Percentiles rank a stretch among this genome's conserved stretches.
These are phyloP conservation scores for Illadopsis cleaveri DNA, from an alignment of 2,113 vertebrate species.

Conservation along the genomic window DNA sequence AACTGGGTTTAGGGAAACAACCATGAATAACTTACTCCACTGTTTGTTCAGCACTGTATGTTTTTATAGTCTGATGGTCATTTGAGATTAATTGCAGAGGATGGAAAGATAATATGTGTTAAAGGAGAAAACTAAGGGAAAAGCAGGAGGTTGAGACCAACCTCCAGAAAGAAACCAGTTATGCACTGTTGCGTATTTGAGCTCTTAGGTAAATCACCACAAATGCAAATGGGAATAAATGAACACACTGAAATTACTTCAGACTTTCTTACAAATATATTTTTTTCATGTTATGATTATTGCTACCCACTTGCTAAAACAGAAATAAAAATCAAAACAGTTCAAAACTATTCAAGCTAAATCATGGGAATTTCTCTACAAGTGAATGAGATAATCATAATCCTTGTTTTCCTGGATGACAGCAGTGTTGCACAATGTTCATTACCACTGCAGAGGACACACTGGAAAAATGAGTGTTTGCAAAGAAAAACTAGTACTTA, in stretches of 20 bases:
- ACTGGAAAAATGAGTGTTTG: not conserved
- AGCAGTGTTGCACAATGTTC: not conserved
- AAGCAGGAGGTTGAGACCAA: not conserved
- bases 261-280: not conserved
- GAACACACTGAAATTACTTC: not conserved
- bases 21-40: not conserved
- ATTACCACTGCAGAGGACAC: not conserved
- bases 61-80: constrained; percentile 46
- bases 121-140: not conserved
- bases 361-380: not conserved
- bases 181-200: not conserved
- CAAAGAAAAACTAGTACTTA: not conserved
- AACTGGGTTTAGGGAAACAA: not conserved
- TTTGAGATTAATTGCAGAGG: constrained; percentile 29
- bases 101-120: constrained; percentile 1
- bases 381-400: not conserved
- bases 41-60: constrained; percentile 34
- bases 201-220: not conserved
- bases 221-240: not conserved
- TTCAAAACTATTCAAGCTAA: not conserved
- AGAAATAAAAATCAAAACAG: not conserved
- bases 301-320: not conserved
- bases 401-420: not conserved
- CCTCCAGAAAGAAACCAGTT: not conserved
- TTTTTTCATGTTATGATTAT: not conserved